Percentiles rank a stretch among this genome's conserved stretches.
Conservation (phyloP, 2,113 vertebrate genomes). For the Piprites chloris region DNA sequence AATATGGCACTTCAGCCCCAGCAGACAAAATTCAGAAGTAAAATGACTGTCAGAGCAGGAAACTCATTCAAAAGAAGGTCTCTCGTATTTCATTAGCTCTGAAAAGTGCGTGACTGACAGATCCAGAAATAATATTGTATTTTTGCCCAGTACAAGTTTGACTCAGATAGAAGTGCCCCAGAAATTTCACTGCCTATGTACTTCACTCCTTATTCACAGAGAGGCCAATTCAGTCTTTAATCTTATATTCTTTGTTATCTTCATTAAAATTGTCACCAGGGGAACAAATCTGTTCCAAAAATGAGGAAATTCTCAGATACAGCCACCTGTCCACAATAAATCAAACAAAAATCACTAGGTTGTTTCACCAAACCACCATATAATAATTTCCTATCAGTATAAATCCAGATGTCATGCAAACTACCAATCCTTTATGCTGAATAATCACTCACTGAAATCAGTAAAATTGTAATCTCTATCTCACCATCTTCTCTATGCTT, state of each 20-base stretch:
- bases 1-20: neutral
- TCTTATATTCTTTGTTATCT: neutral
- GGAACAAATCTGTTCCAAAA: neutral
- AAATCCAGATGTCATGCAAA: neutral
- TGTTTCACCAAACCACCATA: neutral
- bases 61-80: neutral
- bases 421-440: neutral
- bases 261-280: neutral
- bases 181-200: slow-evolving; percentile 25
- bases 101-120: neutral
- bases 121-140: neutral
- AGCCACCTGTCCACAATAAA: neutral
- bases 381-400: neutral
- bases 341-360: neutral
- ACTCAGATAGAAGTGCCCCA: neutral
- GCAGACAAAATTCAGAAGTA: neutral
- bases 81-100: neutral
- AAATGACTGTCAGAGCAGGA: neutral
- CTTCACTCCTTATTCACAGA: neutral
- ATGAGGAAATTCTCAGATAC: neutral
- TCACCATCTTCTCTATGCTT: neutral
- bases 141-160: neutral
- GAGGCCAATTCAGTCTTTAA: neutral
- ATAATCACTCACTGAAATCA: neutral
- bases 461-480: neutral